These are phyloP conservation scores for Aethina tumida DNA, from an alignment of 1,140 invertebrate species.

Conservation along the genomic window DNA sequence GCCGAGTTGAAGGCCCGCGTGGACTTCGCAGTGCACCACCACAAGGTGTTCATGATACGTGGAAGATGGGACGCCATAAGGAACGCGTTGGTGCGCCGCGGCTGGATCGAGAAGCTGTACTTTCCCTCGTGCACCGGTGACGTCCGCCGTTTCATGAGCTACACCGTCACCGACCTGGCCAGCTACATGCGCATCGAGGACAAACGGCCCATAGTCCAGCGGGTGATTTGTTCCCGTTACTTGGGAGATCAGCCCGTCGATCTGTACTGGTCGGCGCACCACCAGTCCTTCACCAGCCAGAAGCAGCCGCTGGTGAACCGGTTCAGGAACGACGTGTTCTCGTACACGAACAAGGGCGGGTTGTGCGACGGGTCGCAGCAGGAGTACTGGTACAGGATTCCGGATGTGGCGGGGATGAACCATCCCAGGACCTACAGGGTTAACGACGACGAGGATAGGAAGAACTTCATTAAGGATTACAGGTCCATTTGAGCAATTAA, in stretches of 20 bases:
- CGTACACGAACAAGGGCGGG: constrained; percentile 52
- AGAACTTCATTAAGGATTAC: neutral
- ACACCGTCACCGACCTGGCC: too few relatives aligned
- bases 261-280: constrained; percentile 45
- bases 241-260: constrained; percentile 44
- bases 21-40: too few relatives aligned
- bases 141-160: too few relatives aligned
- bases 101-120: constrained; percentile 58
- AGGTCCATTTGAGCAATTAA: neutral
- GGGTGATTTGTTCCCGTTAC: too few relatives aligned
- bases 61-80: too few relatives aligned
- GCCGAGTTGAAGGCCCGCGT: too few relatives aligned
- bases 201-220: too few relatives aligned
- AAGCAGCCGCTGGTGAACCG: constrained; percentile 41
- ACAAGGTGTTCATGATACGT: too few relatives aligned
- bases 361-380: constrained; percentile 46
- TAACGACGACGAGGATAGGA: neutral
- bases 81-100: constrained; percentile 42
- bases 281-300: constrained; percentile 34
- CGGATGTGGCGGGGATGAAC: constrained; percentile 41
- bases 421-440: constrained; percentile 46
- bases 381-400: constrained; percentile 47
- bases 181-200: too few relatives aligned
- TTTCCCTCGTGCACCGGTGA: too few relatives aligned
- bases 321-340: constrained; percentile 41